phyloP scores from a whole-genome alignment of 2,113 vertebrate genomes.

The Dasyurus viverrinus region DNA sequence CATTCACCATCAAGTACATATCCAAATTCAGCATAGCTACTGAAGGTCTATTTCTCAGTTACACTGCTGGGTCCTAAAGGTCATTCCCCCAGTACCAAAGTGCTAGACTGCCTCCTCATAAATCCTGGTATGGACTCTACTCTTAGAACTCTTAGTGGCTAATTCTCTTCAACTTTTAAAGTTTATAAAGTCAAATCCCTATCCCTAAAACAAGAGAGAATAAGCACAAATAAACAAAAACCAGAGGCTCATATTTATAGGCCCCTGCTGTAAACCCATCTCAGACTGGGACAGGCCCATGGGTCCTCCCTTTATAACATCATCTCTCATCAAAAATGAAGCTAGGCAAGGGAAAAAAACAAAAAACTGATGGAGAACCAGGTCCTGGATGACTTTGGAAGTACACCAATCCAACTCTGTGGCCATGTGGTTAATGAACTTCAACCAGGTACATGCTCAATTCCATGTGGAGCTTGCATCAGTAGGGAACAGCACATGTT shows the following conservation, averaged over 20 bases:
- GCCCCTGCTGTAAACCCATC: neutral
- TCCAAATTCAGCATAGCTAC: neutral
- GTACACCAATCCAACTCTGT: neutral
- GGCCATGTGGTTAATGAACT: neutral
- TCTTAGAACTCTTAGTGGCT: neutral
- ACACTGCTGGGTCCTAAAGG: neutral
- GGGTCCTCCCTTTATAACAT: neutral
- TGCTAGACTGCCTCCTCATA: neutral
- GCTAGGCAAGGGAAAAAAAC: neutral
- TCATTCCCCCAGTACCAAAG: neutral
- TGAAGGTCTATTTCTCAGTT: neutral
- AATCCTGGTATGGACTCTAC: neutral
- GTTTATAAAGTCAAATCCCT: neutral
- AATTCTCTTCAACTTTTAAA: neutral
- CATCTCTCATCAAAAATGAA: neutral
- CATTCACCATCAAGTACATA: neutral
- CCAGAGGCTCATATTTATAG: neutral
- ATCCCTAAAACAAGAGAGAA: neutral
- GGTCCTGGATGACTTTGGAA: too few species aligned
- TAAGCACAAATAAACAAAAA: neutral
- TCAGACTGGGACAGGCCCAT: neutral
- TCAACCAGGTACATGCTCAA: neutral
- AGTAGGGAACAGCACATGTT: neutral
- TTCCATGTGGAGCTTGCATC: neutral
- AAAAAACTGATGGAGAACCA: too few species aligned